A percentile compares a stretch with the other conserved stretches of the same genome.
Evolutionary conservation across 2,113 vertebrate genomes (phyloP).

Genomic region (Menura novaehollandiae): DNA sequence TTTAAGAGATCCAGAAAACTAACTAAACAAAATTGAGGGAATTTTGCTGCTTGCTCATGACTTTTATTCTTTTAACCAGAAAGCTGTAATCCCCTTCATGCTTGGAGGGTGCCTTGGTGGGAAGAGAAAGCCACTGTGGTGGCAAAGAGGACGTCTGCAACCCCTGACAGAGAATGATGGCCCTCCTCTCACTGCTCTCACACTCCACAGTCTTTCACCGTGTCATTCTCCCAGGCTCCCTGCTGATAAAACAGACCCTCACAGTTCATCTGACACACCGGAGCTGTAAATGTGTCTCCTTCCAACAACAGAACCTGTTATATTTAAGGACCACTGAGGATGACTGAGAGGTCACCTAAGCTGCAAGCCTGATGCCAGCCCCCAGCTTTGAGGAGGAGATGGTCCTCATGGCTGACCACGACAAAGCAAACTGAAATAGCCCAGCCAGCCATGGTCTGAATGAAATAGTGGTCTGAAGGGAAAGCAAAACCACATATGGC

Average conservation of each 20-base stretch:
- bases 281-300: not conserved
- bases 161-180: not conserved
- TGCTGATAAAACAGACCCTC: not conserved
- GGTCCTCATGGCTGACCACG: not conserved
- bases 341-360: not conserved
- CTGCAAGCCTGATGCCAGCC: not conserved
- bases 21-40: not conserved
- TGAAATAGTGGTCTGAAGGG: not conserved
- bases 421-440: not conserved
- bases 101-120: not conserved
- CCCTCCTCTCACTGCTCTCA: not conserved
- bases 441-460: not conserved
- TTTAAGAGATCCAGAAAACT: not conserved
- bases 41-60: not conserved
- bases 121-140: not conserved
- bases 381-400: accelerated
- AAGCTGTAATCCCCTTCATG: not conserved
- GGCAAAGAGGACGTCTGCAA: not conserved
- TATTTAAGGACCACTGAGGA: not conserved
- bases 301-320: accelerated
- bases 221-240: not conserved
- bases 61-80: not conserved
- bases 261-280: not conserved
- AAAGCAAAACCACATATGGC: not conserved
- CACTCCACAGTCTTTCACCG: not conserved